Percentiles rank a stretch among this genome's conserved stretches.
Conservation (phyloP, 1,140 invertebrate genomes). For the Aphelinus atriplicis region DNA sequence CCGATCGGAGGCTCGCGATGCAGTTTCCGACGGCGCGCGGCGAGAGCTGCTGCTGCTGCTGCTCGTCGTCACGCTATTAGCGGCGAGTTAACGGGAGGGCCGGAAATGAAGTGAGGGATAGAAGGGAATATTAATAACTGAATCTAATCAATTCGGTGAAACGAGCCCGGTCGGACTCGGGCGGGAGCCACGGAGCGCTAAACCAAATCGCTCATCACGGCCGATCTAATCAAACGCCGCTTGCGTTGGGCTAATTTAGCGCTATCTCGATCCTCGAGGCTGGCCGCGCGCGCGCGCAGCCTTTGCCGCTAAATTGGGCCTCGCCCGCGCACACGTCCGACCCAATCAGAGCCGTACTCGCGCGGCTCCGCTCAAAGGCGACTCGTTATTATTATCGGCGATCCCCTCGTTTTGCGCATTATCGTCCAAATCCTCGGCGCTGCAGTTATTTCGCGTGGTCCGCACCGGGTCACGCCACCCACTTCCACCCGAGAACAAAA, state of each 20-base stretch:
- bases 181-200: neutral
- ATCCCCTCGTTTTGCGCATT: neutral
- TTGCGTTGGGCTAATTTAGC: constrained; percentile 30
- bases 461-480: neutral
- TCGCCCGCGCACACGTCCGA: too few species aligned
- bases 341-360: too few species aligned
- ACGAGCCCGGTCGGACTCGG: constrained; percentile 45
- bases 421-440: constrained; percentile 6
- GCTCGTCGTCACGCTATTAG: constrained; percentile 64
- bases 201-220: constrained; percentile 34
- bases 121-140: constrained; percentile 66
- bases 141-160: constrained; percentile 65
- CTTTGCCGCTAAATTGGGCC: constrained; percentile 2
- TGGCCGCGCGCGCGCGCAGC: neutral
- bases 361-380: too few species aligned
- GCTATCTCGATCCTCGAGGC: neutral
- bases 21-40: constrained; percentile 40
- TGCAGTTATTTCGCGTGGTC: constrained; percentile 6
- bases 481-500: neutral
- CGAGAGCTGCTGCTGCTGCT: constrained; percentile 37
- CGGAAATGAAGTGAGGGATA: constrained; percentile 65
- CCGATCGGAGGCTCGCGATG: neutral
- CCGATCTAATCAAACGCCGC: constrained; percentile 35
- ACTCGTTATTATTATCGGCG: too few species aligned
- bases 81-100: constrained; percentile 60